Conservation (phyloP, 2,888 invertebrate species). For the Thecocarcelia acutangulata region DNA sequence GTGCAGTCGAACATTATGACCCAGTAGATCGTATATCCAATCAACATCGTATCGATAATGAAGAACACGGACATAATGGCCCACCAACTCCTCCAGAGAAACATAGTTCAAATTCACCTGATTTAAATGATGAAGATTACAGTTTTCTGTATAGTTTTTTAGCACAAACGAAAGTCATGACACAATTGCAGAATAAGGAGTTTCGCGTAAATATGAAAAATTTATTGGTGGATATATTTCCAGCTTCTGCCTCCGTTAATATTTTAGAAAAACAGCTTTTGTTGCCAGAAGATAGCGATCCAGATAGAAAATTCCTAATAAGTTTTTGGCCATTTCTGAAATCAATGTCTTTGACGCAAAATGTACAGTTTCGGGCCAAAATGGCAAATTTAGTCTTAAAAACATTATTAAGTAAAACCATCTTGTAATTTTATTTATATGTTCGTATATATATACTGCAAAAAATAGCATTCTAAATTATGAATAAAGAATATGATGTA, state of each 20-base stretch:
- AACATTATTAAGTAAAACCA: conserved; percentile 69
- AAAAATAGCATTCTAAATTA: no score
- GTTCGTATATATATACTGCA: no score
- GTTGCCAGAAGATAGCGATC: conserved; percentile 74
- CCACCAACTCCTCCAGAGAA: no score
- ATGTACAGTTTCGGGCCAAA: conserved; percentile 76
- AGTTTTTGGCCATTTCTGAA: conserved; percentile 78
- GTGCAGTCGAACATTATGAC: no score
- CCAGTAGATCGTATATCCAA: no score
- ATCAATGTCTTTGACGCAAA: conserved; percentile 76
- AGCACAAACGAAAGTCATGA: neutral
- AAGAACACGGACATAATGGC: no score
- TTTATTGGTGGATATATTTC: neutral
- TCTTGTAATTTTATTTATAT: no score
- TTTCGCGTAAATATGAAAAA: neutral
- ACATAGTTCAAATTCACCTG: no score
- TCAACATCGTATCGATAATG: neutral
- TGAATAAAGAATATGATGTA: no score
- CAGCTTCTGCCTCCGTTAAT: neutral
- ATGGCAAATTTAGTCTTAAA: conserved; percentile 76
- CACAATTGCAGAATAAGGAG: neutral
- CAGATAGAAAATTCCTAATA: conserved; percentile 78
- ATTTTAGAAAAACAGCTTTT: neutral
- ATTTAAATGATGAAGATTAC: neutral
- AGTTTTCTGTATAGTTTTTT: neutral